These are phyloP conservation scores for Polia nebulosa DNA, from an alignment of 2,888 invertebrate genomes.

Conservation along the genomic window DNA sequence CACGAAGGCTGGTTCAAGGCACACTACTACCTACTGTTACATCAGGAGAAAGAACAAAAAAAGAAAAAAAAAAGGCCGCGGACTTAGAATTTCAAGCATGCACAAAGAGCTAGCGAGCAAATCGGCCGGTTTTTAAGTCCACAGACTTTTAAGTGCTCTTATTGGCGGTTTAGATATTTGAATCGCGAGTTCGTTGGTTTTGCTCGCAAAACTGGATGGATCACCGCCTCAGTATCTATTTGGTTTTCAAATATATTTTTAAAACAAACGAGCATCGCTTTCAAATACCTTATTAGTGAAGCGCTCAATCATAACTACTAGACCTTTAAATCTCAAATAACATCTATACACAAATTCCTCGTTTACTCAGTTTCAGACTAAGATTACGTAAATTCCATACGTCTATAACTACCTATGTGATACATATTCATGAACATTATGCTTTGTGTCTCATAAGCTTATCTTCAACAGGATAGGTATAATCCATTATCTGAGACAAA, in stretches of 20 bases:
- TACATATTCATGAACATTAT: slow-evolving; percentile 43
- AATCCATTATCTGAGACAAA: slow-evolving; percentile 37
- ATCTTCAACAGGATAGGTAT: slow-evolving; percentile 14
- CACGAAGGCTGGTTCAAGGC: too few species aligned
- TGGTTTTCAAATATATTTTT: background rate
- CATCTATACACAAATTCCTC: slow-evolving; percentile 5
- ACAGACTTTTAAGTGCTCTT: too few species aligned
- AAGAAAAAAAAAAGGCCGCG: too few species aligned
- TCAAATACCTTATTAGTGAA: background rate
- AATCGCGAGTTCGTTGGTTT: too few species aligned
- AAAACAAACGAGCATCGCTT: background rate
- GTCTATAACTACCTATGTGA: background rate
- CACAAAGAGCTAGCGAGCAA: too few species aligned
- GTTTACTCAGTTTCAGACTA: slow-evolving; percentile 6
- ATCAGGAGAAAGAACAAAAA: too few species aligned
- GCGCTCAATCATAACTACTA: background rate
- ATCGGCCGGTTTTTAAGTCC: too few species aligned
- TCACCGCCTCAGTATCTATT: too few species aligned
- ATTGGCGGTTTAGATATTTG: too few species aligned
- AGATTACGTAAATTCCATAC: slow-evolving; percentile 33
- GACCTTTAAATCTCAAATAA: slow-evolving; percentile 3
- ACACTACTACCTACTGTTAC: too few species aligned
- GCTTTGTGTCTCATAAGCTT: slow-evolving; percentile 38
- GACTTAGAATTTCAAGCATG: too few species aligned
- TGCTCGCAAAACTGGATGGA: too few species aligned